Conservation (phyloP, 2,113 vertebrate genomes). For the Budorcas taxicolor region DNA sequence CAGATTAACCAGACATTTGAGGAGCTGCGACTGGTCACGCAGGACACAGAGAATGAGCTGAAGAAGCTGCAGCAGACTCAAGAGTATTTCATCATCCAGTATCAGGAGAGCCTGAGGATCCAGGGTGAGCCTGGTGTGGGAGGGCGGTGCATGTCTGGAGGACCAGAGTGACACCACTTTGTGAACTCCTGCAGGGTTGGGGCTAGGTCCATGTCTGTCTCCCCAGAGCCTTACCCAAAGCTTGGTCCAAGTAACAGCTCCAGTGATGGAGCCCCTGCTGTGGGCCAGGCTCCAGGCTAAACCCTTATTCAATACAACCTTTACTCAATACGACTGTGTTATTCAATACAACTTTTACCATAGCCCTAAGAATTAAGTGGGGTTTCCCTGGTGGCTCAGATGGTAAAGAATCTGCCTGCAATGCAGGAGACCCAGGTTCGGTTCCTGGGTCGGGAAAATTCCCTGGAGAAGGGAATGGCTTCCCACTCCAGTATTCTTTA, state of each 20-base stretch:
- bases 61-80: slow-evolving; percentile 97
- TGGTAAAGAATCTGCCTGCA: background rate
- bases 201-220: background rate
- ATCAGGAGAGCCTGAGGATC: slow-evolving; percentile 95
- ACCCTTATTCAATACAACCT: background rate
- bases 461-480: background rate
- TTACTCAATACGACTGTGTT: background rate
- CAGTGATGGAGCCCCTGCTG: background rate
- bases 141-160: background rate
- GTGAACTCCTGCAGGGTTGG: background rate
- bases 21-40: slow-evolving; percentile 91
- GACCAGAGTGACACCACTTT: background rate
- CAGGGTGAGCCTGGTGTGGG: slow-evolving; percentile 73
- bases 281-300: background rate
- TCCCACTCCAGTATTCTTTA: background rate
- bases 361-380: background rate
- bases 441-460: background rate
- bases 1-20: slow-evolving; percentile 98
- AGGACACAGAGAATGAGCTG: slow-evolving; percentile 94
- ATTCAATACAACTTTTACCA: background rate
- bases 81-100: slow-evolving; percentile 99
- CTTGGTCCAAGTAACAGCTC: background rate
- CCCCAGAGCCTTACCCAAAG: background rate
- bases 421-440: background rate
- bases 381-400: background rate